Evolutionary conservation across 2,113 vertebrate genomes (phyloP).

Genomic region (Macquaria australasica): DNA sequence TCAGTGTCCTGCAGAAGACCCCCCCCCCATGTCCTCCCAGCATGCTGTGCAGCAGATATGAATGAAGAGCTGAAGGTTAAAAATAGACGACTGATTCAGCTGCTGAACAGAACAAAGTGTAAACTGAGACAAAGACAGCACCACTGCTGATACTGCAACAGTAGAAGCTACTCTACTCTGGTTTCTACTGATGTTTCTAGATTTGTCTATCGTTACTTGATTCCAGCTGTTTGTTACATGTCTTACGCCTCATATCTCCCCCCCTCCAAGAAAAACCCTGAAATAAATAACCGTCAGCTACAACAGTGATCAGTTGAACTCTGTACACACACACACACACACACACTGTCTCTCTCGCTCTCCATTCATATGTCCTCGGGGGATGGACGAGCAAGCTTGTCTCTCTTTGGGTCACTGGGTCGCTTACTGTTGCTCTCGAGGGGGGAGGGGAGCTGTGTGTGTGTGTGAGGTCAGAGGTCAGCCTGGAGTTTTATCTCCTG

Average conservation of each 20-base stretch:
- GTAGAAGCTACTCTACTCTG: too few species aligned
- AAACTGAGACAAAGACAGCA: too few species aligned
- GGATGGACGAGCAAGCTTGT: constrained; percentile 11
- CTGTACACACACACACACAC: background rate
- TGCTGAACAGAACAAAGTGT: background rate
- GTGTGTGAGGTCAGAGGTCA: constrained; percentile 45
- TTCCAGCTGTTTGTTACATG: background rate
- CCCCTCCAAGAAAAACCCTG: too few species aligned
- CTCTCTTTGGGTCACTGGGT: constrained; percentile 51
- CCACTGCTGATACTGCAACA: too few species aligned
- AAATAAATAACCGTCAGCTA: too few species aligned
- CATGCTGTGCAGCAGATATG: constrained; percentile 32
- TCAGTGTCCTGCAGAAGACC: background rate
- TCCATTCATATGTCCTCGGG: constrained; percentile 21
- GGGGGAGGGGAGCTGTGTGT: background rate
- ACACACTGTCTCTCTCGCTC: background rate
- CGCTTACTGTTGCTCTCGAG: constrained; percentile 6
- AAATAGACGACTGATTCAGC: constrained; percentile 28
- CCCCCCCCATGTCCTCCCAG: background rate
- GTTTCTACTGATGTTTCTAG: background rate
- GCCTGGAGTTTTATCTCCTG: constrained; percentile 40
- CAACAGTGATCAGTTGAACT: too few species aligned
- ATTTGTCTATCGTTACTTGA: background rate
- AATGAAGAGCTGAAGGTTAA: constrained; percentile 42
- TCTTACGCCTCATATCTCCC: too few species aligned